A percentile compares a stretch with the other conserved stretches of the same genome.
These are phyloP conservation scores for Sturnus vulgaris DNA, from an alignment of 2,113 vertebrate genomes.

Conservation along the genomic window DNA sequence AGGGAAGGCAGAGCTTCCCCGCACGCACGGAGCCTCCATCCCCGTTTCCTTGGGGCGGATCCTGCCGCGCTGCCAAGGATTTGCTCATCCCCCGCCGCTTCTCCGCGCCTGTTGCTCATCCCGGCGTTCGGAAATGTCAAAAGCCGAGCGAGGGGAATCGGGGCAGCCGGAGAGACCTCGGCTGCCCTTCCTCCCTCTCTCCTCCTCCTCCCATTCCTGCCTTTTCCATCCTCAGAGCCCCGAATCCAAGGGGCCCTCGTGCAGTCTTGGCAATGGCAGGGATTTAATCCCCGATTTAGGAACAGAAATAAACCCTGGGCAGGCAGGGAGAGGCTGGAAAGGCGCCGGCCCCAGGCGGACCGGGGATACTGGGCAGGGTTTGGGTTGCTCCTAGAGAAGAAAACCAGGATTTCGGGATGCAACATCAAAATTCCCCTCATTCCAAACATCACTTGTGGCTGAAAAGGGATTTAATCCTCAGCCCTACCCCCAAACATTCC, in stretches of 20 bases:
- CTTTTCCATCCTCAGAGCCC: not conserved
- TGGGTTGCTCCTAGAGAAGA: fast-evolving
- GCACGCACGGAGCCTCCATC: not conserved
- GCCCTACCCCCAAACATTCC: fast-evolving
- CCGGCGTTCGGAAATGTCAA: not conserved
- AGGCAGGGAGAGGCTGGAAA: not conserved
- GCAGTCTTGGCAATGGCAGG: not conserved
- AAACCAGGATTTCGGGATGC: not conserved
- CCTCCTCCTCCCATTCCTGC: not conserved
- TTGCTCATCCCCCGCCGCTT: not conserved
- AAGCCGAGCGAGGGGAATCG: not conserved
- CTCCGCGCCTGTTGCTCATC: not conserved
- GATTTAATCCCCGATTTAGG: not conserved
- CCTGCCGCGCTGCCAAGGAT: not conserved
- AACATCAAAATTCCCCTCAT: fast-evolving
- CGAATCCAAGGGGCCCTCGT: not conserved
- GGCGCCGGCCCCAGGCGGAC: fast-evolving
- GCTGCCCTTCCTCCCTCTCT: not conserved
- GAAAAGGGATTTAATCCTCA: not conserved
- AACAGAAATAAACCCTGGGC: not conserved
- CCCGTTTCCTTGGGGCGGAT: not conserved
- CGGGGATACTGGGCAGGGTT: not conserved
- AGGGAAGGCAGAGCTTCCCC: not conserved
- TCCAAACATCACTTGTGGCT: fast-evolving
- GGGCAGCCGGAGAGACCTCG: not conserved